Evolutionary conservation across 2,113 vertebrate genomes (phyloP), one percentile per base, ranked within the genome.

Genomic region (Nothoprocta pentlandii): DNA sequence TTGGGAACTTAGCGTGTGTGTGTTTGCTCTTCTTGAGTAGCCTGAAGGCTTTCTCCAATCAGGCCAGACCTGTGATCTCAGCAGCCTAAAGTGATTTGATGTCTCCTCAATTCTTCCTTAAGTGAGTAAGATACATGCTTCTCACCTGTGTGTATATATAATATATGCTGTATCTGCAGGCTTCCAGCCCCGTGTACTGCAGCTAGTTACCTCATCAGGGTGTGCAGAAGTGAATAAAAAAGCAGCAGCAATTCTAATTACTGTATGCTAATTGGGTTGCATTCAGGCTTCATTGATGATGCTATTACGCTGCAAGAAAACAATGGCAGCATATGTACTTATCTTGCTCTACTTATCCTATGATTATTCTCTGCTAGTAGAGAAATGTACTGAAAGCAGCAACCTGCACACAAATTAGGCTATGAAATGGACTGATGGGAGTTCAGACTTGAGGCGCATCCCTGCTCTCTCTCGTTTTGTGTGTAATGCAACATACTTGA

Each of bases 211-310:
- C 53, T 83, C 80, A 7, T 84, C 64, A 10, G 6, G 8, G 30
- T 49, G 68, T 88, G 80, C 91, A 87, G 77, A 80, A 90, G 78
- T 46, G 94, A 96, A 85, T 32, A 85, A 89, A 86, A 81, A 89
- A 92, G 74, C 56, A 89, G 80, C 92, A 41, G 15, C 3, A 12
- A 56, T 95, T 96, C 95, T 97, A 96, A 97, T 97, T 95, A 95
- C 54, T 11, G 7, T 80, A 73, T 95, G 91, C 93, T 96, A 97
- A 97, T 93, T 90, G 89, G 91, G 88, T 88, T 95, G 90, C 93
- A 96, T 96, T 97, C 93, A 92, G 90, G 96, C 95, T 95, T 94
- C 95, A 89, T 90, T 96, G 96, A 53, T 94, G 88, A 86, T 96
- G 96, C 85, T 91, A 21, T 94, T 96, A 95, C 77, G 81, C 88